A percentile compares a stretch with the other conserved stretches of the same genome.
Evolutionary conservation across 2,797 vertebrate species (phyloP).

Genomic region (Loriculus beryllinus): DNA sequence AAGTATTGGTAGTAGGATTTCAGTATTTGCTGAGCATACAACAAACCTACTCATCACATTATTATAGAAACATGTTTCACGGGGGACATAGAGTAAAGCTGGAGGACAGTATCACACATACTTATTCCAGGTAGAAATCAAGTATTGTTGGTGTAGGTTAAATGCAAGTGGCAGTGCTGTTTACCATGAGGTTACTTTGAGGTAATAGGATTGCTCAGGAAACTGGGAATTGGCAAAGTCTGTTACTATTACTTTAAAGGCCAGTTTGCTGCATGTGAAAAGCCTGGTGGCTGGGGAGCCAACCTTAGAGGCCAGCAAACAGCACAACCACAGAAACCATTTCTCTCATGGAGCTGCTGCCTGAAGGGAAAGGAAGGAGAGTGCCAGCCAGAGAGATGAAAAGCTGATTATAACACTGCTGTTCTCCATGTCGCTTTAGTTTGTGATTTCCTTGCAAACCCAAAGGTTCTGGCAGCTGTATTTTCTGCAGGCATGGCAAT

Average conservation of each 20-base stretch:
- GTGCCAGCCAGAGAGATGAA: neutral
- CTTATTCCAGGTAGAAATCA: neutral
- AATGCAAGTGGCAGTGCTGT: neutral
- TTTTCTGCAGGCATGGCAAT: neutral
- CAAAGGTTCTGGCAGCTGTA: neutral
- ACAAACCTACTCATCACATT: neutral
- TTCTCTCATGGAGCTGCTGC: neutral
- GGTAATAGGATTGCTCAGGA: neutral
- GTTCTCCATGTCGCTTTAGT: neutral
- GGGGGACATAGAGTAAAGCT: neutral
- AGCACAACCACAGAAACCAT: neutral
- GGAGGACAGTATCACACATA: neutral
- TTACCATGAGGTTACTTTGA: neutral
- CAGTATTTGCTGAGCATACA: neutral
- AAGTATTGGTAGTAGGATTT: neutral
- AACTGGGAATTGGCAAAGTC: neutral
- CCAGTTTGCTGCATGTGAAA: neutral
- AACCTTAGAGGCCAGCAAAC: neutral
- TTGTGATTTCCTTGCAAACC: neutral
- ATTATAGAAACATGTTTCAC: neutral
- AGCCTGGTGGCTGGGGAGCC: neutral
- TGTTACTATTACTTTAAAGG: neutral
- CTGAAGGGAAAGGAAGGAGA: neutral
- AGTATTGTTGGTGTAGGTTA: neutral
- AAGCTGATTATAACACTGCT: neutral